phyloP scores from a whole-genome alignment of 2,797 vertebrate species.

The Petrocephalus schoutedeni region DNA sequence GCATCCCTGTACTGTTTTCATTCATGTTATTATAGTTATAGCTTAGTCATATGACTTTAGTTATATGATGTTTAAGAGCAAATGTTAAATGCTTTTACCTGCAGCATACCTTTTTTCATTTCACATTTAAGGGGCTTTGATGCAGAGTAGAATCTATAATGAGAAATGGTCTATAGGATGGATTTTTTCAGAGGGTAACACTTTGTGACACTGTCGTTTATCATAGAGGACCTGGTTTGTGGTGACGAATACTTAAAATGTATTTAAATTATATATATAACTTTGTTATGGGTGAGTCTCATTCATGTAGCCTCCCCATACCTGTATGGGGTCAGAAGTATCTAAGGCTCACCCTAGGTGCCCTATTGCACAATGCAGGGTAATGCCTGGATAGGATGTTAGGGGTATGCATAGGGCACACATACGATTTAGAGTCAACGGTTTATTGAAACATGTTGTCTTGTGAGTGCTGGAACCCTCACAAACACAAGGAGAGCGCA shows the following conservation, averaged over 20 bases:
- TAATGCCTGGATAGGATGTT: neutral
- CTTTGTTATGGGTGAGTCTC: neutral
- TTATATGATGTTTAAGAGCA: neutral
- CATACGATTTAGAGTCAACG: neutral
- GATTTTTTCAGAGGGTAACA: neutral
- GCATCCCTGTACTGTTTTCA: neutral
- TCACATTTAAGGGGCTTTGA: neutral
- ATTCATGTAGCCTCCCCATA: neutral
- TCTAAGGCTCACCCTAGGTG: neutral
- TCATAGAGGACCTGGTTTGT: neutral
- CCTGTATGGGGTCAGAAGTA: neutral
- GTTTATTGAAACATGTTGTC: too few species aligned
- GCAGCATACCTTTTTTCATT: neutral
- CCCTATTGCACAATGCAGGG: neutral
- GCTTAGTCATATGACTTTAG: neutral
- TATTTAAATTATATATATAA: constrained; percentile 5
- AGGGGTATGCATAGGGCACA: neutral
- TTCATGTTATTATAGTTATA: neutral
- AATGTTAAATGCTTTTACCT: neutral
- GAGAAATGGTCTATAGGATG: neutral
- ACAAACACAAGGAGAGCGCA: neutral
- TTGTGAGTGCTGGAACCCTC: neutral
- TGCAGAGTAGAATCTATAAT: neutral
- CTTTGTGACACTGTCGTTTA: neutral
- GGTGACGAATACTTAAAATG: neutral